These are phyloP conservation scores for Notarius quadriscutis DNA, from an alignment of 2,113 vertebrate genomes.

Conservation along the genomic window DNA sequence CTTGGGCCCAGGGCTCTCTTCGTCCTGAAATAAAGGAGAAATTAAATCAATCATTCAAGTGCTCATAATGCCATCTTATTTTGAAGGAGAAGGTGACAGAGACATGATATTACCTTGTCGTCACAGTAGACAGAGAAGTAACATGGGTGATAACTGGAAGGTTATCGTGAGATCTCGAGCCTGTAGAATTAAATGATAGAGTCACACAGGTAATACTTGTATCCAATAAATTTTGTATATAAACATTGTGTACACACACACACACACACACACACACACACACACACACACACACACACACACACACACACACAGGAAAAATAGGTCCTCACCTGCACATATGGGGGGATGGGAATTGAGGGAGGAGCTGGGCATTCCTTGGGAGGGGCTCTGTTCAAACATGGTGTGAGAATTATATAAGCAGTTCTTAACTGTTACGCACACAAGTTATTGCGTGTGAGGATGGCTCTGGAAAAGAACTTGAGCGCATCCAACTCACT, in stretches of 20 bases:
- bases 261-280: not conserved
- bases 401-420: not conserved
- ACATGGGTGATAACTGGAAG: constrained; percentile 64
- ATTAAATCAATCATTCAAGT: not conserved
- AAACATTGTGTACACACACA: not conserved
- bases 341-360: not conserved
- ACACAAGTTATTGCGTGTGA: not conserved
- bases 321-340: constrained; percentile 28
- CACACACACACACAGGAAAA: not conserved
- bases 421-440: not conserved
- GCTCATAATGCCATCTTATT: not conserved
- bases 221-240: not conserved
- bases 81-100: not conserved
- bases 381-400: not conserved
- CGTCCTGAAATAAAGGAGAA: constrained; percentile 7
- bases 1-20: not conserved
- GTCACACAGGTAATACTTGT: not conserved
- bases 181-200: constrained; percentile 49
- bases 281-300: not conserved
- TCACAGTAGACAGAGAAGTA: constrained; percentile 48
- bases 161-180: constrained; percentile 41
- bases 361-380: not conserved
- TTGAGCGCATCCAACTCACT: too few relatives aligned
- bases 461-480: too few relatives aligned
- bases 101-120: constrained; percentile 54